Base-by-base conservation (phyloP, 2,888 invertebrate species). In the Eilema griseolum region DNA sequence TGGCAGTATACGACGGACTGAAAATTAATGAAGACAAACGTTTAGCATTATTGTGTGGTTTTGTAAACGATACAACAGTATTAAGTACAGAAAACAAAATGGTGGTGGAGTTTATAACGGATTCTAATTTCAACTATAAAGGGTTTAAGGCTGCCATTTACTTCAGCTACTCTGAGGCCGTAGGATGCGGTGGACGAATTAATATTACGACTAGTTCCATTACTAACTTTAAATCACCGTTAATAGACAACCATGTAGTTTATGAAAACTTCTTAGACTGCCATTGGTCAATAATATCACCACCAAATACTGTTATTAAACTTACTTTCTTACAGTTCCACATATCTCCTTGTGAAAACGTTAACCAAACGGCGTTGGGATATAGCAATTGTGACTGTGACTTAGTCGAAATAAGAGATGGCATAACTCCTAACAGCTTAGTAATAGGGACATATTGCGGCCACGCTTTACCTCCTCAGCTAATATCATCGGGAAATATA, bases 181-280 rank as follows among this genome's bases (percentile, higher is more conserved):
- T 91, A 23, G 97, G 97, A 3, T 98, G 98, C 85, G 98, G 98
- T 61, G 97, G 97, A 61, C 87, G 84, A 3, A 89, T 97, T n/a
- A 92, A 96, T 73, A 84, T 98, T 72, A 95, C 93, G 0, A 80
- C 89, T 0, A 86, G 91, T 70, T 87, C 90, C 5, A 77, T 90
- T 16, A 79, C 87, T 57, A 89, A 73, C 62, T 90, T 97, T 10
- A 94, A 90, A 79, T 90, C 93, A 31, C 93, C 93, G 23, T 78
- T 91, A 2, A 84, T 93, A 60, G 85, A 79, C 57, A 83, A 83
- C 28, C 89, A 89, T 31, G 91, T 95, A 0, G 89, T 89, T 2
- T 97, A 98, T 84, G 97, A 97, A 76, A 89, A 96, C 57, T 93
- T 96, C 78, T 93, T 98, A 80, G 97, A 98, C 80, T 99, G 99